Conservation (phyloP, 2,113 vertebrate species). For the Pseudopodoces humilis region DNA sequence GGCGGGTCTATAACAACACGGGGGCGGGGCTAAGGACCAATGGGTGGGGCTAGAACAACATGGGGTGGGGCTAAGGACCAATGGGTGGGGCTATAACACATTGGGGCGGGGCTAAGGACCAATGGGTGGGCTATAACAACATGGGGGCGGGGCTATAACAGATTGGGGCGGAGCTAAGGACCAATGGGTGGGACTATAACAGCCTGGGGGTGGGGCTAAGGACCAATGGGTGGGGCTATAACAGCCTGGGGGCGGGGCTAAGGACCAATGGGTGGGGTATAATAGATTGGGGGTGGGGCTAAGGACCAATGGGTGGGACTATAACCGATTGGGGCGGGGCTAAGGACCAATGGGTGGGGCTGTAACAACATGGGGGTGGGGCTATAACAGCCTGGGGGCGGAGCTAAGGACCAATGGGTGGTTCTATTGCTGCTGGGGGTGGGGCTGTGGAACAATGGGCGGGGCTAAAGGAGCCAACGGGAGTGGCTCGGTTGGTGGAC, state of each 20-base stretch:
- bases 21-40: fast-evolving
- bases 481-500: fast-evolving
- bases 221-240: neutral
- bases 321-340: neutral
- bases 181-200: no score
- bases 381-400: neutral
- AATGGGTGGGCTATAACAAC: no score
- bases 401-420: neutral
- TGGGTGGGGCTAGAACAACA: neutral
- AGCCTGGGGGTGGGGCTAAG: neutral
- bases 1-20: neutral
- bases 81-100: no score
- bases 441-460: no score
- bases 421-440: neutral
- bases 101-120: no score
- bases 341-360: neutral
- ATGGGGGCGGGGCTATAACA: no score
- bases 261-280: neutral
- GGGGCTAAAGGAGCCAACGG: neutral
- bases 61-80: no score
- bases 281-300: neutral
- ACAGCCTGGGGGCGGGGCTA: neutral
- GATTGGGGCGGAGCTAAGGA: no score
- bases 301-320: neutral
- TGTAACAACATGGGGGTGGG: neutral